A percentile compares a stretch with the other conserved stretches of the same genome.
These are phyloP conservation scores for Tachyglossus aculeatus DNA, from an alignment of 2,797 vertebrate species.

Conservation along the genomic window DNA sequence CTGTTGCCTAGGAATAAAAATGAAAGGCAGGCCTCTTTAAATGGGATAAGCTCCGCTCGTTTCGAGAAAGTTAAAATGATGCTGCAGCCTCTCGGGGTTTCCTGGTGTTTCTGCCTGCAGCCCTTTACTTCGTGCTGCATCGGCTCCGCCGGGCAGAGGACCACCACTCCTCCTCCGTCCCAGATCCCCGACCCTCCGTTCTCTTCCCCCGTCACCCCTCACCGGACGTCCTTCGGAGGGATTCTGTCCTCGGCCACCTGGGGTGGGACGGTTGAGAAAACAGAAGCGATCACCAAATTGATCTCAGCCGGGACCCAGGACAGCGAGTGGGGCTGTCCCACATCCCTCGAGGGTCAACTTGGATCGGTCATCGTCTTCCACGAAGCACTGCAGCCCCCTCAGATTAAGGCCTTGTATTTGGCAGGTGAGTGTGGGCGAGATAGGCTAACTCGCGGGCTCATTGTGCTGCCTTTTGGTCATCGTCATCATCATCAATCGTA, in stretches of 20 bases:
- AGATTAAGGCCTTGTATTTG: constrained; percentile 90
- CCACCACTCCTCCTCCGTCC: constrained; percentile 94
- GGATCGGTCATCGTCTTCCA: constrained; percentile 91
- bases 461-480: no score
- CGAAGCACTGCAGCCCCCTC: constrained; percentile 85
- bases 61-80: no score
- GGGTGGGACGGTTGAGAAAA: constrained; percentile 86
- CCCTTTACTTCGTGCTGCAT: constrained; percentile 95
- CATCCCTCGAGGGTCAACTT: constrained; percentile 93
- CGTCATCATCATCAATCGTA: no score
- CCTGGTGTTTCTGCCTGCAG: constrained; percentile 67
- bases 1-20: no score
- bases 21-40: no score
- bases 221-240: constrained; percentile 87
- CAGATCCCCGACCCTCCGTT: constrained; percentile 95
- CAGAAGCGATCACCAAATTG: constrained; percentile 88
- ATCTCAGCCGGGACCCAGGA: constrained; percentile 98
- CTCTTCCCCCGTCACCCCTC: constrained; percentile 78
- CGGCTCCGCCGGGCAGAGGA: constrained; percentile 95
- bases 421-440: constrained; percentile 80
- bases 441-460: no score
- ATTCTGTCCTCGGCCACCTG: constrained; percentile 87
- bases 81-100: no score
- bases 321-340: constrained; percentile 97
- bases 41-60: no score